Conservation (phyloP, 1,140 invertebrate species). For the Leguminivora glycinivorella region DNA sequence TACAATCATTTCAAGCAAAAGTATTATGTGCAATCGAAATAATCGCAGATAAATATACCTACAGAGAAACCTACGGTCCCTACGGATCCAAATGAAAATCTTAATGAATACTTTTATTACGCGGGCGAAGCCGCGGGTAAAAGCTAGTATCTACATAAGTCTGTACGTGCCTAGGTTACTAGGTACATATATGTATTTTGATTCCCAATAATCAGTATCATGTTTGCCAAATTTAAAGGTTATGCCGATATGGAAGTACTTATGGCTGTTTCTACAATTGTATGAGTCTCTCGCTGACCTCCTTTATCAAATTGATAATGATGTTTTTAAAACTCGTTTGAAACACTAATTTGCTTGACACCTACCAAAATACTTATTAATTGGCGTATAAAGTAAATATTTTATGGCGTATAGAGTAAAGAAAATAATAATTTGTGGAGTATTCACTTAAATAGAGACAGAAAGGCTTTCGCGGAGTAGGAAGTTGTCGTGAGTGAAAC, state of each 20-base stretch:
- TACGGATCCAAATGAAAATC: too few relatives aligned
- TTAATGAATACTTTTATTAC: too few relatives aligned
- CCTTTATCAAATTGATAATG: constrained; percentile 10
- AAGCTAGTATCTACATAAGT: neutral
- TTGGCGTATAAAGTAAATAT: neutral
- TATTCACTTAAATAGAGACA: neutral
- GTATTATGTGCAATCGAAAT: too few relatives aligned
- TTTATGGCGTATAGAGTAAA: neutral
- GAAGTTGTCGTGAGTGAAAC: constrained; percentile 39
- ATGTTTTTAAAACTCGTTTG: constrained; percentile 2
- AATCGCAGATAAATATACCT: too few relatives aligned
- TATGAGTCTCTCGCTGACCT: neutral
- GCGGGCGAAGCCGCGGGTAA: too few relatives aligned
- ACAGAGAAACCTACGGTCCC: too few relatives aligned
- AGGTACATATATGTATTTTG: neutral
- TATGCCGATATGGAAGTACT: neutral
- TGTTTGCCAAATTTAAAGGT: constrained; percentile 12
- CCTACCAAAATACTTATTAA: neutral
- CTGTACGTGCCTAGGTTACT: neutral
- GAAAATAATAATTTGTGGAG: neutral
- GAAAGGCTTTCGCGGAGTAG: constrained; percentile 33
- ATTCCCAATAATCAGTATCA: neutral
- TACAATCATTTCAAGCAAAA: too few relatives aligned
- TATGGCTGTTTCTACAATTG: neutral
- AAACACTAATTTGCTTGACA: neutral